A percentile compares a stretch with the other conserved stretches of the same genome.
Conservation (phyloP, 2,797 vertebrate species). For the Eidolon dupreanum region DNA sequence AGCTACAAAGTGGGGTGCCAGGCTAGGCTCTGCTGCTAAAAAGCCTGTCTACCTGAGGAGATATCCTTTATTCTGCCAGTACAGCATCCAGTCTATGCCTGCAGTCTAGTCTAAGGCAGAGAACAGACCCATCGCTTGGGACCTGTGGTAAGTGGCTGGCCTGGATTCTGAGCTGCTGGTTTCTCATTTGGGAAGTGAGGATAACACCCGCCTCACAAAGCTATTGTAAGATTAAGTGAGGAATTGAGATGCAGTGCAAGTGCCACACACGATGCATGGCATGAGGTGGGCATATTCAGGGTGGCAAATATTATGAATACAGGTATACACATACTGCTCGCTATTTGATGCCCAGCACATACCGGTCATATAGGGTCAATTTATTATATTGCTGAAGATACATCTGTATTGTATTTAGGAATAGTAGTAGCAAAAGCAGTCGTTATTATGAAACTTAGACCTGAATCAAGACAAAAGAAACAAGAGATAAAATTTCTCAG, state of each 20-base stretch:
- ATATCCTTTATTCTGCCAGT: background rate
- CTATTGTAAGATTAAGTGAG: background rate
- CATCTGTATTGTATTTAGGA: background rate
- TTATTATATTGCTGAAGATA: background rate
- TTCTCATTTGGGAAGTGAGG: background rate
- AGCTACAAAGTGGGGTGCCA: background rate
- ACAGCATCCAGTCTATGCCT: too few relatives aligned
- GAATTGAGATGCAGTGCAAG: background rate
- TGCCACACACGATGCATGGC: background rate
- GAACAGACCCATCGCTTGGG: background rate
- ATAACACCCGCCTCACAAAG: background rate
- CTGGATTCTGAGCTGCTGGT: background rate
- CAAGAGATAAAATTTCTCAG: background rate
- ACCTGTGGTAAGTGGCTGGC: background rate
- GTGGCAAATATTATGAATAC: background rate
- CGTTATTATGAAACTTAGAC: background rate
- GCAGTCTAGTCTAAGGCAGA: accelerated
- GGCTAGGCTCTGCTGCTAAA: background rate
- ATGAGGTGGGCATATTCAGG: background rate
- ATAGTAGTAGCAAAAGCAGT: background rate
- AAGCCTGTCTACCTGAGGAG: background rate
- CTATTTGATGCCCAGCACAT: accelerated
- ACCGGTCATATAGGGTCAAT: background rate
- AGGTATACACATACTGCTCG: background rate
- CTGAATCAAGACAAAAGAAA: background rate